Conservation (phyloP, 1,140 invertebrate genomes). For the Neocloeon triangulifer region DNA sequence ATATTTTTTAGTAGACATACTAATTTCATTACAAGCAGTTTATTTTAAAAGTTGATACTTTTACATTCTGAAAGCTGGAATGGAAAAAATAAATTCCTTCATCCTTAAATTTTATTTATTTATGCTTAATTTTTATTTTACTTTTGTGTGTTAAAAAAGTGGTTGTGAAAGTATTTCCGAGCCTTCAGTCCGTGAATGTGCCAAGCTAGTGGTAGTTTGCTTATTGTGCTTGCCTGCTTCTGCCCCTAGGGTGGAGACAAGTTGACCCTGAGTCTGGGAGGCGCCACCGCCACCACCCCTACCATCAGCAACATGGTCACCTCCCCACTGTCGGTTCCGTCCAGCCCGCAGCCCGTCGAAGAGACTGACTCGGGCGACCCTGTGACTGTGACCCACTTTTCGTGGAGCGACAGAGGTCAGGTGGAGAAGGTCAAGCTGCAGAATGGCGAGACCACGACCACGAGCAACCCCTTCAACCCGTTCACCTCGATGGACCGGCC, state of each 20-base stretch:
- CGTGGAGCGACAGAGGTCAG: slow-evolving; percentile 22
- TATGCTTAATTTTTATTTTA: too few relatives aligned
- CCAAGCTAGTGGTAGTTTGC: slow-evolving; percentile 3
- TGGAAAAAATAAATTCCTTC: too few relatives aligned
- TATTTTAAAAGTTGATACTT: too few relatives aligned
- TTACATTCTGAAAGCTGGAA: too few relatives aligned
- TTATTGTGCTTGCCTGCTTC: slow-evolving; percentile 7
- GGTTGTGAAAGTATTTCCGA: too few relatives aligned
- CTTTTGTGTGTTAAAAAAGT: too few relatives aligned
- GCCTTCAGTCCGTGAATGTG: too few relatives aligned
- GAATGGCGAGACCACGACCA: slow-evolving; percentile 1
- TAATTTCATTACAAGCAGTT: too few relatives aligned
- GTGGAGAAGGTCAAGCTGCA: slow-evolving; percentile 9
- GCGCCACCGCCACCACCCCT: slow-evolving; percentile 12
- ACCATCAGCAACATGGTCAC: slow-evolving; percentile 6
- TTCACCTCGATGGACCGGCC: neutral
- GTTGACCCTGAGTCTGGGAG: slow-evolving; percentile 36
- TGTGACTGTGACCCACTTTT: slow-evolving; percentile 29
- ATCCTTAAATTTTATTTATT: too few relatives aligned
- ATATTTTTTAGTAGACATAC: too few relatives aligned
- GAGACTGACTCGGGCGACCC: slow-evolving; percentile 13
- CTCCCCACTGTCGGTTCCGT: neutral
- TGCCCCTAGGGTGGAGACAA: slow-evolving; percentile 42
- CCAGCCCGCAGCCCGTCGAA: too few relatives aligned
- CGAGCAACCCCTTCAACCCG: slow-evolving; percentile 1